Percentiles rank a stretch among this genome's conserved stretches.
phyloP scores from a whole-genome alignment of 2,888 invertebrate genomes.

The Diarsia mendica region DNA sequence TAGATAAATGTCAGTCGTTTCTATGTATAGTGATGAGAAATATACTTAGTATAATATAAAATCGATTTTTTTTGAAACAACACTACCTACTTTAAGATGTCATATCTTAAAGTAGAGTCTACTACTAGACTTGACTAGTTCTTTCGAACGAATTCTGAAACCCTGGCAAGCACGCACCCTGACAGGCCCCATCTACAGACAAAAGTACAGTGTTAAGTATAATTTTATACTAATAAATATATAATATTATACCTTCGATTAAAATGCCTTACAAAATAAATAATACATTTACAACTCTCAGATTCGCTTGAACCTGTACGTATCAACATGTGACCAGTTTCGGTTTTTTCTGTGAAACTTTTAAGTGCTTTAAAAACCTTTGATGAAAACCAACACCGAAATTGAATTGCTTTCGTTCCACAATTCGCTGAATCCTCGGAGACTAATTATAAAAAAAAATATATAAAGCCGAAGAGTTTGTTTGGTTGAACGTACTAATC shows the following conservation, averaged over 20 bases:
- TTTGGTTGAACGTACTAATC: no score
- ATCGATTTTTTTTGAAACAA: no score
- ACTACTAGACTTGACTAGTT: no score
- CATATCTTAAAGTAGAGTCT: no score
- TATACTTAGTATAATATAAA: background rate
- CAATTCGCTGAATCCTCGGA: background rate
- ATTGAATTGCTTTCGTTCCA: constrained; percentile 15
- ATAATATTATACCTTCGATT: background rate
- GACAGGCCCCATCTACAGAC: no score
- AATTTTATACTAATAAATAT: background rate
- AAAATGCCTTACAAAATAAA: background rate
- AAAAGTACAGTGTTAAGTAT: background rate
- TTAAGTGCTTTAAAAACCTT: constrained; percentile 2
- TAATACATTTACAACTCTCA: background rate
- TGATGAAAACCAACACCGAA: background rate
- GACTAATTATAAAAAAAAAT: no score
- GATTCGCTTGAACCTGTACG: background rate
- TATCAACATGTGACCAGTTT: background rate
- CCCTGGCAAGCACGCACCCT: no score
- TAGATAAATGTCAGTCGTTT: background rate
- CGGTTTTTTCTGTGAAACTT: background rate
- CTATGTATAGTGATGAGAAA: no score
- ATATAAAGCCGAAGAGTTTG: no score
- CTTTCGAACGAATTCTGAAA: no score
- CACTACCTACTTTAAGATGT: no score